Evolutionary conservation across 2,888 invertebrate genomes (phyloP), one percentile per base, ranked within the genome.

Genomic region (Zygogramma bicolorata): DNA sequence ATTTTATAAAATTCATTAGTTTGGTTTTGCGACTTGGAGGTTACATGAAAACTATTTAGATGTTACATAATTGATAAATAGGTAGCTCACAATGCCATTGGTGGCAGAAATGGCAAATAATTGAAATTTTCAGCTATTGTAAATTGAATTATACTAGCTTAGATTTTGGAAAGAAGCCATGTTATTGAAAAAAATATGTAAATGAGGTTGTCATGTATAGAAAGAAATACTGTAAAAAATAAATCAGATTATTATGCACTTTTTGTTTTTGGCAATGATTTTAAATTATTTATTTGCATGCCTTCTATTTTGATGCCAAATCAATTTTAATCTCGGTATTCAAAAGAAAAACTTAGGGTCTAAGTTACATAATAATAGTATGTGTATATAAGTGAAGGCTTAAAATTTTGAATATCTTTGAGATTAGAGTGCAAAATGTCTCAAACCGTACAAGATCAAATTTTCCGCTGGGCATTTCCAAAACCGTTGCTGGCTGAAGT

Each of bases 311-410:
- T 71, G 73, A 73, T 75, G 75, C 75, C 69, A 71, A 75, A 75
- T 75, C 75, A 75, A 73, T 72, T 53, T 58, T 42, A 77, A 77
- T 73, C 77, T 77, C 74, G 69, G 65, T 75, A 75, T 77, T 77
- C 75, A 75, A 77, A 75, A 71, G 53, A 46, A 73, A 72, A 63
- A 74, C 68, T 70, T 73, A 75, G 73, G 53, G 62, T 70, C 73
- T 76, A 75, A 76, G 76, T 75, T 75, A 74, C 68, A 73, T 69
- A 31, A 62, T 46, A 69, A 73, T 73, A 73, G 68, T 71, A 71
- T 71, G 68, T 75, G 77, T 77, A 77, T 69, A 77, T 77, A 77
- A 75, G 68, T 73, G 75, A 77, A 73, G 70, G 75, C 77, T 77
- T 77, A 67, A 74, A 65, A 73, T 77, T 77, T 77, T 77, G 77